A percentile compares a stretch with the other conserved stretches of the same genome.
phyloP scores from a whole-genome alignment of 2,797 vertebrate species.

The Poecilia picta region DNA sequence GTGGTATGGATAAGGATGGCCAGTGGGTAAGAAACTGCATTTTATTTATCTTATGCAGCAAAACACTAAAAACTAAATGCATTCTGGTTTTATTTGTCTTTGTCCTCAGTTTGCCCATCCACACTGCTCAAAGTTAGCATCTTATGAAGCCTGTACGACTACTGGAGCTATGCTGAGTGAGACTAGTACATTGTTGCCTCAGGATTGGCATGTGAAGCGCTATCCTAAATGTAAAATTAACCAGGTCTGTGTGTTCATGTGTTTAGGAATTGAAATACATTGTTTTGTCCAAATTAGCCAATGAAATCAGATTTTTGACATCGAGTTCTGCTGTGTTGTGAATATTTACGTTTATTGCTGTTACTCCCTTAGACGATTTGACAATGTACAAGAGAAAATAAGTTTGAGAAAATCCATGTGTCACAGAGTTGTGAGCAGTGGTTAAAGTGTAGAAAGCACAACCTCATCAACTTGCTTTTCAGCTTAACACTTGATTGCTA shows the following conservation, averaged over 20 bases:
- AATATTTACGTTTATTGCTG: too few relatives aligned
- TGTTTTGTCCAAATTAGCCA: background rate
- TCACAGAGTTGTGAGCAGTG: too few relatives aligned
- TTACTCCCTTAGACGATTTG: too few relatives aligned
- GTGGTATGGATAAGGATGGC: slow-evolving; percentile 40
- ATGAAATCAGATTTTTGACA: background rate
- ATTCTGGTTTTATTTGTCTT: slow-evolving; percentile 8
- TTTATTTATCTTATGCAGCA: background rate
- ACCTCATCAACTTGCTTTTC: background rate
- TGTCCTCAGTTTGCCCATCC: slow-evolving; percentile 72
- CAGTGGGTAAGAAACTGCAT: slow-evolving; percentile 78
- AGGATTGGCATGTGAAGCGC: slow-evolving; percentile 46
- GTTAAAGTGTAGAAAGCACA: too few relatives aligned
- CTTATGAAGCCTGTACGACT: slow-evolving; percentile 58
- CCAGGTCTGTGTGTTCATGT: slow-evolving; percentile 61
- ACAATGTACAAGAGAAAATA: too few relatives aligned
- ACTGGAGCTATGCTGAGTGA: slow-evolving; percentile 71
- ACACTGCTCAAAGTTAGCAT: slow-evolving; percentile 29
- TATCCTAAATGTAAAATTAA: slow-evolving; percentile 71
- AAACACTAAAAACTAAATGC: background rate
- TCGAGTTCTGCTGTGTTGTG: too few relatives aligned
- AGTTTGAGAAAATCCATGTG: too few relatives aligned
- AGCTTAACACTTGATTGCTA: background rate
- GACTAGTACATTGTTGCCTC: slow-evolving; percentile 35
- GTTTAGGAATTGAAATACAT: background rate